Base-by-base conservation (phyloP, 2,888 invertebrate genomes). In the Ommatoiulus sabulosus region DNA sequence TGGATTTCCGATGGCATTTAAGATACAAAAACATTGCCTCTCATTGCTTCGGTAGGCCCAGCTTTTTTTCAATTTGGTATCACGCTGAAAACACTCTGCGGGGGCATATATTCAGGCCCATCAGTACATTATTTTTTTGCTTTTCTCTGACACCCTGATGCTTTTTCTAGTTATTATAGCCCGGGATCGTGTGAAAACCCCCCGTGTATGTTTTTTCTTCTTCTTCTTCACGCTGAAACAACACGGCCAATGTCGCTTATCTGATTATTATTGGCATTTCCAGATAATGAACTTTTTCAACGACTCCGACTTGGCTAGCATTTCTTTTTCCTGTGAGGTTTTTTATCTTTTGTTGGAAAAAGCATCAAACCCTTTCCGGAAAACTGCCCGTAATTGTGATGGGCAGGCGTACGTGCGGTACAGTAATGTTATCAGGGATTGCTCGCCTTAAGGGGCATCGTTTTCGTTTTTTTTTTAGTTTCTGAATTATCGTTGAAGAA, bases 231-330 rank as follows among this genome's bases (percentile, higher is more conserved):
- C n/a, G 20, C 7, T 24, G 72, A 72, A 72, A 72, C 72, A 72
- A 72, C 72, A 72, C 72, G 72, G 3, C 24, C 72, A 72, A 17
- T 72, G 72, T 72, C 72, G 20, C 24, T 72, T 72, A 72, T 72
- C 72, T 72, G 72, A 72, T 72, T 72, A 72, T 72, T 72, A 72
- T 72, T 72, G 72, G 72, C 72, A 17, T 72, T 72, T 72, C 72
- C 72, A 72, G 72, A 72, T 72, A 72, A 72, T 72, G 72, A 72
- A 72, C 72, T 72, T 72, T 72, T 72, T 72, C 20, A 72, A 72
- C 15, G 72, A 72, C 72, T 72, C 72, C 24, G 4, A 7, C 17
- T 7, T 72, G 72, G 72, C 10, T 24, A 24, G 20, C 72, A 17
- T 15, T 12, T 52, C n/a, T n/a, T n/a, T 46, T 46, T 46, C 8